Evolutionary conservation across 2,113 vertebrate genomes (phyloP), one percentile per base, ranked within the genome.

Genomic region (Platanista minor): DNA sequence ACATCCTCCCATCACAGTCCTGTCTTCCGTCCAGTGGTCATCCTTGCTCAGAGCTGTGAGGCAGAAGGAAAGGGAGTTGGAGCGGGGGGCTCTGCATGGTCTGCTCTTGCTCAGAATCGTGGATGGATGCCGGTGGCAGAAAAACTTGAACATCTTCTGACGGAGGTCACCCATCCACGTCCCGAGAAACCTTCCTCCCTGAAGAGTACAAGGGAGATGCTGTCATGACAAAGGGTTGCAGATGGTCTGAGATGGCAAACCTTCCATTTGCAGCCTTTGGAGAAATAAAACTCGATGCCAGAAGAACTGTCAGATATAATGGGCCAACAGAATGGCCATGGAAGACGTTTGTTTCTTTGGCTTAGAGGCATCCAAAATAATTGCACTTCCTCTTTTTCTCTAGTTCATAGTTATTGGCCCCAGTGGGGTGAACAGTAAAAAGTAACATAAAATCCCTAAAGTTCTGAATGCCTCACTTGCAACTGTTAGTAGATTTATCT

Each of bases 261-360:
- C 80, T 61, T 88, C 71, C 10, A 36, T 87, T 18, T 84, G 78
- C 0, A 86, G 61, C 66, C n/a, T 59, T 66, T 54, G 5, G 12
- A 72, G 46, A 67, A 78, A 41, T 57, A 49, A 72, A 86, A 78
- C 59, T 46, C 52, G 67, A 2, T 67, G 67, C 46, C 66, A 62
- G 86, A 75, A 90, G 27, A 41, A 69, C 25, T 67, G 2, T n/a
- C 64, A 66, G 43, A 77, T 36, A 77, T 31, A 72, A 57, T 18
- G 43, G 54, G 4, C 86, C 66, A 74, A 57, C 17, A 46, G 54
- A 61, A 95, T 91, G 95, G 95, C 95, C 89, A 74, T 80, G 94
- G 77, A 94, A 95, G 87, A 95, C 33, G 72, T 91, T 96, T 72
- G 66, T 74, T 95, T 93, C 86, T 86, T 72, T 20, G 66, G 61